Conservation (phyloP, 2,888 invertebrate species). For the Chaitophorus viminalis region DNA sequence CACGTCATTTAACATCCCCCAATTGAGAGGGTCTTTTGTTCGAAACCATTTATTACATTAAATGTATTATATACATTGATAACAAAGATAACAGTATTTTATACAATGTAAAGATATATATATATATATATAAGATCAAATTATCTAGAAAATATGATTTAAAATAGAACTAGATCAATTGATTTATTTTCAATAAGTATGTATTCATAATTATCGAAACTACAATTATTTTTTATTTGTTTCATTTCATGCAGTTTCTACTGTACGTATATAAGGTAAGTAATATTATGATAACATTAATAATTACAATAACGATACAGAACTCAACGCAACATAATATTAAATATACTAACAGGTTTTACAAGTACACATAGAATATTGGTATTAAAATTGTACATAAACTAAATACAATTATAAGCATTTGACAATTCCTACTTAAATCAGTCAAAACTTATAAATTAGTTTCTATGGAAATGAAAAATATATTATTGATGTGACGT, state of each 20-base stretch:
- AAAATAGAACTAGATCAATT: neutral
- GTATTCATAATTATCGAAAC: neutral
- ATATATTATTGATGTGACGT: no score
- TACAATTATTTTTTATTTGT: neutral
- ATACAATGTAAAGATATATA: no score
- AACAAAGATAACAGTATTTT: constrained; percentile 7
- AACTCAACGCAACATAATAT: no score
- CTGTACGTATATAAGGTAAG: neutral
- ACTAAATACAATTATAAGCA: no score
- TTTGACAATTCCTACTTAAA: no score
- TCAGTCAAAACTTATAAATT: no score
- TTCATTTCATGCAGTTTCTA: neutral
- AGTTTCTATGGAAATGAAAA: no score
- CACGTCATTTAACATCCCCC: constrained; percentile 46
- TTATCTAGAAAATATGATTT: neutral
- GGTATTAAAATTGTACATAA: no score
- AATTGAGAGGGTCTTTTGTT: constrained; percentile 52
- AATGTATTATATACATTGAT: constrained; percentile 42
- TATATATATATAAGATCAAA: constrained; percentile 6
- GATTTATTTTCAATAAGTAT: neutral
- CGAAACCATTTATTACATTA: constrained; percentile 42
- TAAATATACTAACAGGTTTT: no score
- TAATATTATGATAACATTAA: neutral
- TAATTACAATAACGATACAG: no score
- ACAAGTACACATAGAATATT: no score